phyloP scores from a whole-genome alignment of 2,888 invertebrate genomes.

The Sarcophaga subvicina region DNA sequence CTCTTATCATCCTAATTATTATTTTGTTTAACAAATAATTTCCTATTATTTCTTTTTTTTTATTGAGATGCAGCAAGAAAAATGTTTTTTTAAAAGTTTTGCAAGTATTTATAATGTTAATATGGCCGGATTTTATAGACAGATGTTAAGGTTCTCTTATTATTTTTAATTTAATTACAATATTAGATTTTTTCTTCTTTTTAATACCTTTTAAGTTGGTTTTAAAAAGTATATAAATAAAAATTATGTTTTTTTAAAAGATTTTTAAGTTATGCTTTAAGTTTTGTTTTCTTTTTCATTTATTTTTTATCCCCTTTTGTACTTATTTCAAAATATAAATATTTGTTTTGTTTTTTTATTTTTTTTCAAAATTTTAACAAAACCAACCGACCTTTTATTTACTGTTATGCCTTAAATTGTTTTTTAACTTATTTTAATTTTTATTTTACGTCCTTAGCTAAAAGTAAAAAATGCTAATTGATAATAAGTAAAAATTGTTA shows the following conservation, averaged over 20 bases:
- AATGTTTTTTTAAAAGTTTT: constrained; percentile 14
- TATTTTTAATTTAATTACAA: neutral
- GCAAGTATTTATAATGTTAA: constrained; percentile 44
- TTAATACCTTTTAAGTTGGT: too few species aligned
- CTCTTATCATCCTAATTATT: neutral
- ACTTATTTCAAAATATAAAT: constrained; percentile 46
- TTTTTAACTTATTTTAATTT: constrained; percentile 23
- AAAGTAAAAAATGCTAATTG: constrained; percentile 56
- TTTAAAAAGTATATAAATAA: constrained; percentile 14
- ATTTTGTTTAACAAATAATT: neutral
- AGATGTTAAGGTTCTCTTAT: neutral
- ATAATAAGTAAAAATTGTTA: constrained; percentile 53
- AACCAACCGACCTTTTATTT: constrained; percentile 23
- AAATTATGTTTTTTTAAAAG: constrained; percentile 20
- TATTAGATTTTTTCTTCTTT: too few species aligned
- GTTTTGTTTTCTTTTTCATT: constrained; percentile 13
- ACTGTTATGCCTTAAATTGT: neutral
- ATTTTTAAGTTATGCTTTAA: constrained; percentile 1
- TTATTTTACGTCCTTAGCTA: constrained; percentile 40
- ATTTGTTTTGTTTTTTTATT: constrained; percentile 11
- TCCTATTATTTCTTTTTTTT: neutral
- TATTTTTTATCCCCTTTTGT: constrained; percentile 29
- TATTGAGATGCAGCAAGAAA: constrained; percentile 11
- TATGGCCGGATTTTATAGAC: constrained; percentile 64
- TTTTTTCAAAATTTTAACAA: constrained; percentile 19